Conservation (phyloP, 2,797 vertebrate species). For the Darevskia mixta region DNA sequence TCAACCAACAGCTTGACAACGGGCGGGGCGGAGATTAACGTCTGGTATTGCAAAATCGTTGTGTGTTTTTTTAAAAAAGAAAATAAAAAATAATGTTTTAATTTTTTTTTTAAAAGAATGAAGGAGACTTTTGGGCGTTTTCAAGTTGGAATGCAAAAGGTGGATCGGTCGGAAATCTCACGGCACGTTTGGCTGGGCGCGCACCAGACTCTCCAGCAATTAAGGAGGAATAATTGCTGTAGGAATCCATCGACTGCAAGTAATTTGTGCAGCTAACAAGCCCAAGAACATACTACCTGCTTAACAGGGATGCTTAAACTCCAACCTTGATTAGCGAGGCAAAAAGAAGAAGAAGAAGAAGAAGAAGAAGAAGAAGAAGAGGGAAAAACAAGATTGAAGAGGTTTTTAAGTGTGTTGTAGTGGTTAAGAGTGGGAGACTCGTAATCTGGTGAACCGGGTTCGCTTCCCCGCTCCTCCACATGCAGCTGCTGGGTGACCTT, state of each 20-base stretch:
- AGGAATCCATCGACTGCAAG: constrained; percentile 19
- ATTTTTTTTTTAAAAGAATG: neutral
- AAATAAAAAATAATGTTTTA: no score
- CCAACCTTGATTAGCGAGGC: constrained; percentile 34
- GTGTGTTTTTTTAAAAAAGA: neutral
- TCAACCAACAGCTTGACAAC: neutral
- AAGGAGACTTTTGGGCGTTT: neutral
- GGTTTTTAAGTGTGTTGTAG: no score
- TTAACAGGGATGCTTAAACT: neutral
- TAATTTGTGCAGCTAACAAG: constrained; percentile 41
- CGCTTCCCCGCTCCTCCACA: no score
- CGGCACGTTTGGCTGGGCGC: no score
- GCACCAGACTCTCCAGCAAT: constrained; percentile 3
- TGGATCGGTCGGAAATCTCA: no score
- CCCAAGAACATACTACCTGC: neutral
- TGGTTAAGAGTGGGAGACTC: no score
- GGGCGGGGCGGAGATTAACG: neutral
- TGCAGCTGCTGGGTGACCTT: no score
- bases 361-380: no score
- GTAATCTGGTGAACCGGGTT: no score
- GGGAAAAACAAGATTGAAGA: no score
- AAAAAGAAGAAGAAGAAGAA: no score
- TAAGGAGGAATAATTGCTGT: constrained; percentile 4
- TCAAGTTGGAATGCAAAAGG: no score
- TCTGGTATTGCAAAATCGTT: neutral